Evolutionary conservation across 2,113 vertebrate genomes (phyloP).

Genomic region (Antennarius striatus): DNA sequence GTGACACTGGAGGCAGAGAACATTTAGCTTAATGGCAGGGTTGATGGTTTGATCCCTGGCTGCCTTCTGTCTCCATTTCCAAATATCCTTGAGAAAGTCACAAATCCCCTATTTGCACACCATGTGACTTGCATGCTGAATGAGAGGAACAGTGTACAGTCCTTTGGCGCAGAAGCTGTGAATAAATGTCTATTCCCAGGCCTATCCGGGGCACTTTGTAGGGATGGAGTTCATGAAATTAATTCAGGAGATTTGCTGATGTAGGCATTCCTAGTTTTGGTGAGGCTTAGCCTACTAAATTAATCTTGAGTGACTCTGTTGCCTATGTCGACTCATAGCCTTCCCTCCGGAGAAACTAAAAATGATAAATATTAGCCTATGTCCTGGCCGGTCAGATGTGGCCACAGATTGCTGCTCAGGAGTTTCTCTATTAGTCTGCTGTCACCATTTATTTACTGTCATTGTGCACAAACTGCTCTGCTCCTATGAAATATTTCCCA

Average conservation of each 20-base stretch:
- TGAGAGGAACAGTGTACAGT: constrained; percentile 6
- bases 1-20: neutral
- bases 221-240: constrained; percentile 20
- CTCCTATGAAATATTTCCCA: constrained; percentile 58
- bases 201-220: constrained; percentile 1
- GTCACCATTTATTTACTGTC: constrained; percentile 49
- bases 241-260: constrained; percentile 2
- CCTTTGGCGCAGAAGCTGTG: constrained; percentile 9
- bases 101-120: neutral
- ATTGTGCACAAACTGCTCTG: constrained; percentile 48
- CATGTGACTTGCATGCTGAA: neutral
- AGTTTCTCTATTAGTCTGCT: constrained; percentile 46
- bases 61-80: neutral
- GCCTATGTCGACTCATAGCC: neutral
- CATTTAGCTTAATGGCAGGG: neutral
- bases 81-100: constrained; percentile 10
- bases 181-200: constrained; percentile 30
- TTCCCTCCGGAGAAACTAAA: neutral
- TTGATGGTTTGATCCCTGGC: neutral
- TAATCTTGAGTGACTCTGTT: constrained; percentile 2
- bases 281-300: constrained; percentile 7
- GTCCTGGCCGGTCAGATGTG: constrained; percentile 1
- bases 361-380: constrained; percentile 17
- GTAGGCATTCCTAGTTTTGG: constrained; percentile 20
- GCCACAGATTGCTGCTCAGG: constrained; percentile 12